Base-by-base conservation (phyloP, 2,888 invertebrate genomes). In the Ichneumoninae sp. region DNA sequence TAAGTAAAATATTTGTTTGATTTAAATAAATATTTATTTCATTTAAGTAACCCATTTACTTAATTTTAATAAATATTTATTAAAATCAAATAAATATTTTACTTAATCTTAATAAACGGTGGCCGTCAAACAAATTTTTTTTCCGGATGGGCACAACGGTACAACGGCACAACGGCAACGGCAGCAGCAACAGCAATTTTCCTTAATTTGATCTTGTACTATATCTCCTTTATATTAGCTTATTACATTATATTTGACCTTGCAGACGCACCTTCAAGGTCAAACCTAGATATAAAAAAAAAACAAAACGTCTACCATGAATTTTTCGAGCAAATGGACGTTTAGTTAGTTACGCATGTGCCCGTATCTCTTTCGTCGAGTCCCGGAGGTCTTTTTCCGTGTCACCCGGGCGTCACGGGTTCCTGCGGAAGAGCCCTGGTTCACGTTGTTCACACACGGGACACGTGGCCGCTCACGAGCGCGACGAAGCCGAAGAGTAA, bases 401-500 rank as follows among this genome's bases (percentile, higher is more conserved):
- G 70, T 70, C 70, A 70, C 47, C 26, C 50, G 50, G 36, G 60
- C 62, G 78, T 79, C 78, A 69, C 69, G 69, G 70, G 69, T 70
- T 71, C 70, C 78, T 50, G 70, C 50, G 50, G 70, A 70, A 62
- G 70, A 78, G 70, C 4, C 44, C 78, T 70, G 78, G 78, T 79
- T 79, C 78, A 62, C 78, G 70, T 70, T 79, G 78, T 79, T 79
- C 78, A 79, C 78, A 79, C 78, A 71, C 60, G 69, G 8, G 68
- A 70, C 78, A 70, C 78, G 70, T 62, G 77, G 65, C 26, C 33
- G 22, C 72, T 40, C 78, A 13, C 10, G 54, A 13, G 13, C 69
- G 65, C 68, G n/a, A 40, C 44, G 66, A 66, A 50, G 65, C n/a
- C 57, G 4, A 57, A n/a, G 66, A 76, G 76, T 65, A 76, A 83